Evolutionary conservation across 1,140 invertebrate genomes (phyloP).

Genomic region (Phymastichus coffea): DNA sequence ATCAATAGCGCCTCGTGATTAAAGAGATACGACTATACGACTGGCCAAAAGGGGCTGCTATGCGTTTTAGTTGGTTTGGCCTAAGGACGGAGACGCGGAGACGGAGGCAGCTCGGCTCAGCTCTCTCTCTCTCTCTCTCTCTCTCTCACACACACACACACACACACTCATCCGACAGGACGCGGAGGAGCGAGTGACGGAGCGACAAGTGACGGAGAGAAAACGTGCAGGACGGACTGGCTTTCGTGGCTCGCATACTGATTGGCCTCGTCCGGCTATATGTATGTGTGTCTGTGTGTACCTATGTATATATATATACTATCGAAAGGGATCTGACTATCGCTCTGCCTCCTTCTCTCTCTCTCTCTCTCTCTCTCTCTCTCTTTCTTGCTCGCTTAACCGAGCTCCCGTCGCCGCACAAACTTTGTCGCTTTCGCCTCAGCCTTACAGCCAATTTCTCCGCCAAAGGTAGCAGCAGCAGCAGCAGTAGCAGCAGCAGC

Average conservation of each 20-base stretch:
- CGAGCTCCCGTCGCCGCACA: not conserved
- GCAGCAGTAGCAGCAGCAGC: no score
- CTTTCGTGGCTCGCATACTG: constrained; percentile 56
- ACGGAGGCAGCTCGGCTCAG: no score
- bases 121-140: no score
- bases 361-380: not conserved
- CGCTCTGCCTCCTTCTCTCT: not conserved
- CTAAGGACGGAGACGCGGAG: constrained; percentile 16
- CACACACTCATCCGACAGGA: no score
- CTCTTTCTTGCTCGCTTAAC: not conserved
- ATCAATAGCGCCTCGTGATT: constrained; percentile 58
- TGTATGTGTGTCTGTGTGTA: not conserved
- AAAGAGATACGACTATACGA: constrained; percentile 56
- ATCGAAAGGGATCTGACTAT: constrained; percentile 19
- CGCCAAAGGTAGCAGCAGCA: not conserved
- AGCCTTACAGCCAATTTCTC: constrained; percentile 11
- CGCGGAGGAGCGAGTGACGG: no score
- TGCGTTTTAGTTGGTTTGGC: constrained; percentile 45
- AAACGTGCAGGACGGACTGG: constrained; percentile 39
- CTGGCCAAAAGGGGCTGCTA: constrained; percentile 52
- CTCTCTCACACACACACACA: no score
- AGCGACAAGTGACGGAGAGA: constrained; percentile 28
- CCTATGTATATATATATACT: not conserved
- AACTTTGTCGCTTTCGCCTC: constrained; percentile 26
- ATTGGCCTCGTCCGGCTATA: constrained; percentile 34